Percentiles rank a stretch among this genome's conserved stretches.
Evolutionary conservation across 2,888 invertebrate species (phyloP).

Genomic region (Poecilus cupreus): DNA sequence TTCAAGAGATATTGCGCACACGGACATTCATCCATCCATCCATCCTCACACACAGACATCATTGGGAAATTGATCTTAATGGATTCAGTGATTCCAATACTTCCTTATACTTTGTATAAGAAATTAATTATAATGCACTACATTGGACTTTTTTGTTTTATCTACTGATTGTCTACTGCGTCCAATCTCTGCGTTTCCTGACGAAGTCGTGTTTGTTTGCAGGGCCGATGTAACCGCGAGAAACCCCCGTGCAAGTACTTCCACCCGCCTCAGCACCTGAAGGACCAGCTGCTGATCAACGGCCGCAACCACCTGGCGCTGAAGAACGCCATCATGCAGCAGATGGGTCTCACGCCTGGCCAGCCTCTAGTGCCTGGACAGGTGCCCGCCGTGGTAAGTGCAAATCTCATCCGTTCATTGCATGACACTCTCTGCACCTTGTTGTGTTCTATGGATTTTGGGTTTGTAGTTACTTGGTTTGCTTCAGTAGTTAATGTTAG

Average conservation of each 20-base stretch:
- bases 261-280: conserved; percentile 99
- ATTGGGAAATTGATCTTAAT: too few species aligned
- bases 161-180: too few species aligned
- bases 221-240: conserved; percentile 99
- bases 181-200: too few species aligned
- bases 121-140: too few species aligned
- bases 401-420: neutral
- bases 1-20: too few species aligned
- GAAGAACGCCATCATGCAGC: conserved; percentile 98
- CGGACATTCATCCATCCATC: too few species aligned
- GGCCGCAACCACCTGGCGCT: conserved; percentile 99
- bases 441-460: conserved; percentile 46
- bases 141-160: too few species aligned
- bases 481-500: conserved; percentile 31
- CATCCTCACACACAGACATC: too few species aligned
- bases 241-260: conserved; percentile 99
- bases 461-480: conserved; percentile 57
- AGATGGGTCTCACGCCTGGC: conserved; percentile 94
- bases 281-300: conserved; percentile 99
- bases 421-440: neutral
- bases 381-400: conserved; percentile 93
- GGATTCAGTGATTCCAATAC: too few species aligned
- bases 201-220: conserved; percentile 68
- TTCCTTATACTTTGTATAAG: too few species aligned
- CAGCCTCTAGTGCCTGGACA: conserved; percentile 94